These are phyloP conservation scores for Diadophis punctatus DNA, from an alignment of 2,113 vertebrate species.

Conservation along the genomic window DNA sequence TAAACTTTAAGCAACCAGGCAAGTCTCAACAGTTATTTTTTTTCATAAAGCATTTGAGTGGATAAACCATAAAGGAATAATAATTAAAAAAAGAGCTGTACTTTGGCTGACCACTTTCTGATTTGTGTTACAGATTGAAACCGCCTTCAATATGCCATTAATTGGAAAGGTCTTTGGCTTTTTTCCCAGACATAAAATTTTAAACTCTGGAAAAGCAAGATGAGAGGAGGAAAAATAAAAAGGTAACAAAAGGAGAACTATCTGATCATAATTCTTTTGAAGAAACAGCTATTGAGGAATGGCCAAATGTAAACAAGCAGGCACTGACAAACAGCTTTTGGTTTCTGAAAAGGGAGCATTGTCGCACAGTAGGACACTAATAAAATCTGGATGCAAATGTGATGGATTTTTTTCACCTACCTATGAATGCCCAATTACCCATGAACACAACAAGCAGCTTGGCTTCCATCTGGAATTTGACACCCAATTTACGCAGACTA, in stretches of 20 bases:
- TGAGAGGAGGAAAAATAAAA: neutral
- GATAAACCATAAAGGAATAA: neutral
- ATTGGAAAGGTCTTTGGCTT: constrained; percentile 1
- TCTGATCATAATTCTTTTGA: neutral
- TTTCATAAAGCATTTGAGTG: neutral
- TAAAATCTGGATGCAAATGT: neutral
- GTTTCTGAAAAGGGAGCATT: neutral
- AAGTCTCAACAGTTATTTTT: neutral
- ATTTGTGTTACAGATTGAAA: neutral
- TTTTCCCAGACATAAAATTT: neutral
- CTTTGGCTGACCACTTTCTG: constrained; percentile 1
- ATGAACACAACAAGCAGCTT: constrained; percentile 30
- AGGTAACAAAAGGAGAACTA: neutral
- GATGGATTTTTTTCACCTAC: constrained; percentile 1
- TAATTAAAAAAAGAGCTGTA: neutral
- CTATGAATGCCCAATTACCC: constrained; percentile 27
- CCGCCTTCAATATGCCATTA: neutral
- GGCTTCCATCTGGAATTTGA: constrained; percentile 29
- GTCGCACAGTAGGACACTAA: neutral
- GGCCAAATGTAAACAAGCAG: neutral
- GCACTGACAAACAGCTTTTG: neutral
- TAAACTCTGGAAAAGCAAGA: neutral
- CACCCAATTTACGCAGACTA: constrained; percentile 37
- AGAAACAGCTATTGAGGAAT: neutral
- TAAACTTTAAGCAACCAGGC: neutral